Evolutionary conservation across 2,113 vertebrate species (phyloP).

Genomic region (Orcinus orca): DNA sequence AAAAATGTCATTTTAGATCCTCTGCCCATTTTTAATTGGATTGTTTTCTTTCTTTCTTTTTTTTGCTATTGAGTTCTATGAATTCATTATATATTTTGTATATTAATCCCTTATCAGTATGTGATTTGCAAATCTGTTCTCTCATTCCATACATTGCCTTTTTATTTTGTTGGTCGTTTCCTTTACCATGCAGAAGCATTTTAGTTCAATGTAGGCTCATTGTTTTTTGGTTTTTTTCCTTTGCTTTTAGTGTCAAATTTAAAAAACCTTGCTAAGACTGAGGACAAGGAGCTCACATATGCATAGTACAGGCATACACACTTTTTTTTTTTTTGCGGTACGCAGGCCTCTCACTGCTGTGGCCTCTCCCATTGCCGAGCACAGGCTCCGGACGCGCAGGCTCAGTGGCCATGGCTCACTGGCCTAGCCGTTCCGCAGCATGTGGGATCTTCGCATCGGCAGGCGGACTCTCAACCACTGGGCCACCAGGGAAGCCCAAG

Average conservation of each 20-base stretch:
- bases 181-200: not conserved
- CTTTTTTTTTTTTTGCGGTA: not conserved
- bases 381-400: too few relatives aligned
- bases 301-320: not conserved
- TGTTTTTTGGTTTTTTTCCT: not conserved
- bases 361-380: accelerated
- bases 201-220: not conserved
- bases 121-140: too few relatives aligned
- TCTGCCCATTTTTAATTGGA: not conserved
- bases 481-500: too few relatives aligned
- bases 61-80: too few relatives aligned
- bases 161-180: not conserved
- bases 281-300: too few relatives aligned
- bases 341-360: accelerated
- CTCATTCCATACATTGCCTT: too few relatives aligned
- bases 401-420: too few relatives aligned
- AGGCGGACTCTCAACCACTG: too few relatives aligned
- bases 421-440: accelerated
- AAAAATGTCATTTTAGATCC: not conserved
- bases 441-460: too few relatives aligned
- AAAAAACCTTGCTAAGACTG: not conserved
- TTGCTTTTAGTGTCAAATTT: not conserved
- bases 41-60: too few relatives aligned
- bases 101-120: too few relatives aligned
- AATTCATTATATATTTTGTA: too few relatives aligned